Conservation (phyloP, 2,888 invertebrate genomes). For the Rapana venosa region DNA sequence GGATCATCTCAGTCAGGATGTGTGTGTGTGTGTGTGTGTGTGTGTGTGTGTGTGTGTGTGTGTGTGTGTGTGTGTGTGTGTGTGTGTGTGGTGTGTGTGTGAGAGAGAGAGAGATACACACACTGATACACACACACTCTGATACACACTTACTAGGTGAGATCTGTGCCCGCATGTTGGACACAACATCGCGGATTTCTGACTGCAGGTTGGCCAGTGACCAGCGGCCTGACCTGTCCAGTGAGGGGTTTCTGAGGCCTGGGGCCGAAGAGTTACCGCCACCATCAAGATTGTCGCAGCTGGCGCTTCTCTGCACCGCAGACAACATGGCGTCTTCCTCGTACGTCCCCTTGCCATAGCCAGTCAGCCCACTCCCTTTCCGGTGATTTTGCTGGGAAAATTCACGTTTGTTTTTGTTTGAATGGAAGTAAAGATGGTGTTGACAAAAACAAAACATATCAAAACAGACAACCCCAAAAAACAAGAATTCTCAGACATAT, state of each 20-base stretch:
- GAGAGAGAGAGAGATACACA: neutral
- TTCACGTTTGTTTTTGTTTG: too few relatives aligned
- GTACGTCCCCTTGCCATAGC: neutral
- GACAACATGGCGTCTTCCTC: neutral
- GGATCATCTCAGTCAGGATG: neutral
- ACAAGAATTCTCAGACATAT: too few relatives aligned
- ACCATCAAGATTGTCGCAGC: neutral
- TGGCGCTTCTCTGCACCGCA: neutral
- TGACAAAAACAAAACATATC: too few relatives aligned
- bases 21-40: slow-evolving; percentile 17
- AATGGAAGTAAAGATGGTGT: too few relatives aligned
- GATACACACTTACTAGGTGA: slow-evolving; percentile 10
- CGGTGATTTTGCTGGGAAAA: slow-evolving; percentile 38
- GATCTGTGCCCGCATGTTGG: slow-evolving; percentile 45
- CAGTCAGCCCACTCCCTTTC: slow-evolving; percentile 47
- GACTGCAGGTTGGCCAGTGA: slow-evolving; percentile 58
- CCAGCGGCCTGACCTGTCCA: slow-evolving; percentile 35
- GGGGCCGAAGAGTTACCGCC: neutral
- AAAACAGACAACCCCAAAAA: too few relatives aligned
- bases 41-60: slow-evolving; percentile 5
- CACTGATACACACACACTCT: neutral
- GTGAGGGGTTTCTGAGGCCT: neutral
- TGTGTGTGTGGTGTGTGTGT: neutral
- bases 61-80: neutral
- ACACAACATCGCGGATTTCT: slow-evolving; percentile 59